These are phyloP conservation scores for Morone chrysops DNA, from an alignment of 2,113 vertebrate species.

Conservation along the genomic window DNA sequence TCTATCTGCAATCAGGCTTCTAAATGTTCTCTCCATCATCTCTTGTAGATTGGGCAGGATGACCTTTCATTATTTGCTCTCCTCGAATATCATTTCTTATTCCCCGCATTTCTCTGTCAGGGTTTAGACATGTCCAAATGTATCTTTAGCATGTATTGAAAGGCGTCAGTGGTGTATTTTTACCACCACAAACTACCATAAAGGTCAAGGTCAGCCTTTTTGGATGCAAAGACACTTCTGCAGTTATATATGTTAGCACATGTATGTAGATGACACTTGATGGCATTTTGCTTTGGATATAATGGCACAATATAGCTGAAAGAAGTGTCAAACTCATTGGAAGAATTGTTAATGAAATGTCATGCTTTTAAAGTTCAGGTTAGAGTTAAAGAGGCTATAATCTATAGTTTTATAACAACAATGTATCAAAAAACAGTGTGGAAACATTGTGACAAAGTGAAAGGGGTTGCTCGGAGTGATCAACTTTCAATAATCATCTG, in stretches of 20 bases:
- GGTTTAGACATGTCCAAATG: slow-evolving; percentile 1
- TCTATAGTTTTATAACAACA: not conserved
- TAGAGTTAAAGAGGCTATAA: not conserved
- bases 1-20: slow-evolving; percentile 57
- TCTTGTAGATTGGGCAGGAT: slow-evolving; percentile 34
- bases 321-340: not conserved
- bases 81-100: slow-evolving; percentile 1
- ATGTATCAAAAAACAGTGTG: not conserved
- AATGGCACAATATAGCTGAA: not conserved
- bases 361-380: not conserved
- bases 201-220: not conserved
- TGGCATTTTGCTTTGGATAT: not conserved
- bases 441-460: too few relatives aligned
- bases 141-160: not conserved
- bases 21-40: slow-evolving; percentile 51
- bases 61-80: slow-evolving; percentile 57
- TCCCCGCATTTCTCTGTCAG: not conserved
- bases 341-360: not conserved
- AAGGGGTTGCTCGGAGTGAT: too few relatives aligned
- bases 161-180: not conserved
- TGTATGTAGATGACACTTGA: not conserved
- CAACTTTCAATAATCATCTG: too few relatives aligned
- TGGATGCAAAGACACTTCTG: not conserved
- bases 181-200: not conserved
- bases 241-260: not conserved